Evolutionary conservation across 1,140 invertebrate species (phyloP).

Genomic region (Ceratina japonica): DNA sequence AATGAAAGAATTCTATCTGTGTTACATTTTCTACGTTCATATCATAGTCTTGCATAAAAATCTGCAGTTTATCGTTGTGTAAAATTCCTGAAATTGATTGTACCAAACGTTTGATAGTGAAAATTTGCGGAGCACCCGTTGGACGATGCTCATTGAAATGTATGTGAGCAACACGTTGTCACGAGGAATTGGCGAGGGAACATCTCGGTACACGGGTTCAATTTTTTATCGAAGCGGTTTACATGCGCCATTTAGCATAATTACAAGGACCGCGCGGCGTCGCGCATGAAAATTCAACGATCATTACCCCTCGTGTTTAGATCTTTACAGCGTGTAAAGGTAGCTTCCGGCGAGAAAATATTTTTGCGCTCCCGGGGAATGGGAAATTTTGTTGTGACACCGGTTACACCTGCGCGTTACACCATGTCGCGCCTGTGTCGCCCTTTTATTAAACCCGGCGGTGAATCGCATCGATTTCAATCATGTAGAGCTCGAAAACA

Average conservation of each 20-base stretch:
- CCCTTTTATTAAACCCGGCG: too few relatives aligned
- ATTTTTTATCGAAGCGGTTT: slow-evolving; percentile 34
- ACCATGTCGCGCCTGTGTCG: too few relatives aligned
- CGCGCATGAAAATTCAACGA: slow-evolving; percentile 41
- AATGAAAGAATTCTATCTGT: too few relatives aligned
- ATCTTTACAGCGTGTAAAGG: slow-evolving; percentile 27
- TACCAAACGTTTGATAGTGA: neutral
- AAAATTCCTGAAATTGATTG: too few relatives aligned
- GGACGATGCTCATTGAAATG: slow-evolving; percentile 33
- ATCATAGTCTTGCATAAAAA: too few relatives aligned
- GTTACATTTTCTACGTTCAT: too few relatives aligned
- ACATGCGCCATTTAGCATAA: slow-evolving; percentile 45
- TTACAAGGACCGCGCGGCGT: slow-evolving; percentile 8
- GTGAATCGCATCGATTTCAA: too few relatives aligned
- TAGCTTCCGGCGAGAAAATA: neutral
- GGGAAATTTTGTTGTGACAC: too few relatives aligned
- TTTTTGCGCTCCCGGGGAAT: neutral
- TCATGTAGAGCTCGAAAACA: too few relatives aligned
- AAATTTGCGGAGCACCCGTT: neutral
- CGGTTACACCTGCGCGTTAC: too few relatives aligned
- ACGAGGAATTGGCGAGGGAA: slow-evolving; percentile 37
- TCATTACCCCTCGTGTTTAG: slow-evolving; percentile 29
- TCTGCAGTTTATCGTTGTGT: too few relatives aligned
- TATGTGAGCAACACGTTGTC: slow-evolving; percentile 40
- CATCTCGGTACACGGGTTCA: neutral